Evolutionary conservation across 1,140 invertebrate species (phyloP), one percentile per base, ranked within the genome.

Genomic region (Orchesella cincta): DNA sequence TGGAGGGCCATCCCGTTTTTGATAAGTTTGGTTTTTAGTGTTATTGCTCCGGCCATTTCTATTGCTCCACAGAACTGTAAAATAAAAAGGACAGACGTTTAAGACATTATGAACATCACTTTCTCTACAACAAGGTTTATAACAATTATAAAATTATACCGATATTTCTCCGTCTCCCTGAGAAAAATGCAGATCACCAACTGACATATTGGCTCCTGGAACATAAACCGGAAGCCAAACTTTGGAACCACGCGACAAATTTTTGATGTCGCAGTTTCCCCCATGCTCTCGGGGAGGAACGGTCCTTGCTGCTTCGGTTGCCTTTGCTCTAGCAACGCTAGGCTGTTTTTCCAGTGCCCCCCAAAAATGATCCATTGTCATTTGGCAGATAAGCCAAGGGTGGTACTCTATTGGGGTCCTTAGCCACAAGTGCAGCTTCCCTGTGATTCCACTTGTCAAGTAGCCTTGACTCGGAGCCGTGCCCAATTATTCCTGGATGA

Each of bases 241-340:
- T 71, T 78, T 78, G 0, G 79, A 76, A 28, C 79, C 79, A 5
- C 75, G 1, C 1, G 74, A 76, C 29, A 80, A 75, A 74, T 80
- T 80, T 57, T 80, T 80, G 33, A 78, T 80, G 51, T 80, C 79
- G 29, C 74, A 76, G 52, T 80, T 80, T 16, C 79, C 79, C 1
- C 79, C 79, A 31, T 80, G 67, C 33, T 80, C 79, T 31, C 79
- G 73, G 16, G 79, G 74, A 5, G 79, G 77, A 64, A 78, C 64
- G 29, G 79, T 80, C 20, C 76, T 29, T 3, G 76, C 76, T 1
- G 20, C 71, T 34, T 51, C 79, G 73, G 78, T 76, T 3, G 23
- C 72, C 26, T 77, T 77, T 1, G 73, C 62, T 23, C 71, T 71
- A 26, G 77, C 79, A 23, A 34, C 3, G 2, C 12, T 0, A 18